Base-by-base conservation (phyloP, 2,113 vertebrate genomes). In the Pandion haliaetus region DNA sequence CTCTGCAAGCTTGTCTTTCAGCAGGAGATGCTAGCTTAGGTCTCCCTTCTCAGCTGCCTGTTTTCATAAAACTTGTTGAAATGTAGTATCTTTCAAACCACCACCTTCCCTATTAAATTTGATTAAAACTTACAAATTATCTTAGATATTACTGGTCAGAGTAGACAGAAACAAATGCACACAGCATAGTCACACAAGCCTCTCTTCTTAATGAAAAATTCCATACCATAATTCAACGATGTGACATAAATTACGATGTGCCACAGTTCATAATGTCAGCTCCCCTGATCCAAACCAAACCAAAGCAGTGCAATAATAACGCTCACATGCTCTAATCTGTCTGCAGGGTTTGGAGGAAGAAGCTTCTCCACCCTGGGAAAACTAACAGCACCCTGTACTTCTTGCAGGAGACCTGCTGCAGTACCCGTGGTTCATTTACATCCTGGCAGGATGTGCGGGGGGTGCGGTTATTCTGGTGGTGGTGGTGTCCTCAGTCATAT, bases 361-460 rank as follows among this genome's bases (percentile, higher is more conserved):
- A 32, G 18, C 21, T 47, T 66, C 21, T 49, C n/a, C 42, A 31
- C 20, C 25, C 11, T 16, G n/a, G 9, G 74, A 12, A 29, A 54
- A 29, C 50, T 94, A 36, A 82, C 19, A 26, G 4, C 7, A 5
- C 24, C 13, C 1, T 52, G 67, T 95, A 58, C 55, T 78, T 44
- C 66, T 57, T 42, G 14, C 87, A 98, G 96, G 88, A 63, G 95
- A 97, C 65, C 78, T 98, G 74, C 78, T 98, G 90, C 86, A 44
- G 74, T 82, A 98, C 55, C 97, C 97, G 0, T 91, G 93, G 59
- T 98, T 97, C 95, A 76, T 96, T 47, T 95, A 97, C 79, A 95
- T 97, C 77, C 63, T 97, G 84, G 94, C 86, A 54, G 97, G 95
- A 9, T 95, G 95, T 1, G 95, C 95, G 26, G 96, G 45, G 1